Percentiles rank a stretch among this genome's conserved stretches.
Evolutionary conservation across 2,888 invertebrate genomes (phyloP).

Genomic region (Dascillus cervinus): DNA sequence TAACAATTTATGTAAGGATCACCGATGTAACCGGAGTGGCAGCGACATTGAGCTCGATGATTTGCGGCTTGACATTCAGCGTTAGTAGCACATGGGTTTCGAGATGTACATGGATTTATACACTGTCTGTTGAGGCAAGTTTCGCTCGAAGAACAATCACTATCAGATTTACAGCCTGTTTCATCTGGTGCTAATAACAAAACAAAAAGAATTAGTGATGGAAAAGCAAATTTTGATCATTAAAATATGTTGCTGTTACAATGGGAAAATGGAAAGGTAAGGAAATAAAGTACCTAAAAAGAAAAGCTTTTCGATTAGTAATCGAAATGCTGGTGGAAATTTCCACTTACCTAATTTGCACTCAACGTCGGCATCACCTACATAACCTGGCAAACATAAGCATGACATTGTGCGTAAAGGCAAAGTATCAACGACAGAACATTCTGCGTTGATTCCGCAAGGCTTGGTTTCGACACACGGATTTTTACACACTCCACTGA

Average conservation of each 20-base stretch:
- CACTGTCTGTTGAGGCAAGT: conserved; percentile 67
- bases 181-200: no score
- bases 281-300: conserved; percentile 10
- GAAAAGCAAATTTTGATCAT: conserved; percentile 2
- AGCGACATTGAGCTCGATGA: conserved; percentile 71
- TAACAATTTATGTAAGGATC: conserved; percentile 77
- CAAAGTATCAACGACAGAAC: conserved; percentile 76
- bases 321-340: conserved; percentile 5
- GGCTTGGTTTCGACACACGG: conserved; percentile 72
- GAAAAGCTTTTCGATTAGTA: conserved; percentile 8
- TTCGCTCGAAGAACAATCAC: conserved; percentile 65
- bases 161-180: conserved; percentile 61
- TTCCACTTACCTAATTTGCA: conserved; percentile 47
- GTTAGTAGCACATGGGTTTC: conserved; percentile 66
- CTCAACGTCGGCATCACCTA: conserved; percentile 79
- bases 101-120: conserved; percentile 64
- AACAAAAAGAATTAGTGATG: no score
- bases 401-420: conserved; percentile 85
- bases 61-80: conserved; percentile 70
- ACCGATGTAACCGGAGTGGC: conserved; percentile 65
- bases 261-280: conserved; percentile 5
- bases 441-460: conserved; percentile 73
- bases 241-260: conserved; percentile 18
- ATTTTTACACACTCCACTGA: conserved; percentile 69
- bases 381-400: conserved; percentile 72